These are phyloP conservation scores for Phrynosoma platyrhinos DNA, from an alignment of 2,113 vertebrate species.

Conservation along the genomic window DNA sequence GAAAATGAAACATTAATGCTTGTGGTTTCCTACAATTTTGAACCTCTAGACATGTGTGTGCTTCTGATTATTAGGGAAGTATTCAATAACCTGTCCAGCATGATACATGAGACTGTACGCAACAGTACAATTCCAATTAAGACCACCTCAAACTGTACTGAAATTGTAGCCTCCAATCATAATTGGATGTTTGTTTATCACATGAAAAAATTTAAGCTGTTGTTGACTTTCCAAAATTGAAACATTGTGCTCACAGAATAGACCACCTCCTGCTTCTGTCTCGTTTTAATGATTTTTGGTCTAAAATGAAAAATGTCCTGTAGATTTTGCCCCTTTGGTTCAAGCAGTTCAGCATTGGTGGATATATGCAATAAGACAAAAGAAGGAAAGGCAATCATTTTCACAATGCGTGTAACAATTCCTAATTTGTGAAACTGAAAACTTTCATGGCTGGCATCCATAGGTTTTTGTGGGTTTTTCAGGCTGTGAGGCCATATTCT, in stretches of 20 bases:
- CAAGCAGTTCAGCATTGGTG: constrained; percentile 31
- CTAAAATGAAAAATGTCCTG: constrained; percentile 27
- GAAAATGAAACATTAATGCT: constrained; percentile 23
- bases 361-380: constrained; percentile 39
- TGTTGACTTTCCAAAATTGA: background rate
- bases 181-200: constrained; percentile 31
- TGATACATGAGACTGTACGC: constrained; percentile 38
- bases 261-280: background rate
- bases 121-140: constrained; percentile 26
- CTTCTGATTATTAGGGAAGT: constrained; percentile 21
- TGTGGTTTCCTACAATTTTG: background rate
- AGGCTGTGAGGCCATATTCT: too few relatives aligned
- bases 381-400: constrained; percentile 38
- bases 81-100: background rate
- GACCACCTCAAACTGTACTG: background rate
- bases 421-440: background rate
- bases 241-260: background rate
- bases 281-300: background rate
- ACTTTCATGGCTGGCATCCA: too few relatives aligned
- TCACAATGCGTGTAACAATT: constrained; percentile 35
- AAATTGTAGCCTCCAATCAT: constrained; percentile 10
- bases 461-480: too few relatives aligned
- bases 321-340: background rate
- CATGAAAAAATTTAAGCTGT: constrained; percentile 1
- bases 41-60: constrained; percentile 8